Base-by-base conservation (phyloP, 2,888 invertebrate genomes). In the Sialis lutaria region DNA sequence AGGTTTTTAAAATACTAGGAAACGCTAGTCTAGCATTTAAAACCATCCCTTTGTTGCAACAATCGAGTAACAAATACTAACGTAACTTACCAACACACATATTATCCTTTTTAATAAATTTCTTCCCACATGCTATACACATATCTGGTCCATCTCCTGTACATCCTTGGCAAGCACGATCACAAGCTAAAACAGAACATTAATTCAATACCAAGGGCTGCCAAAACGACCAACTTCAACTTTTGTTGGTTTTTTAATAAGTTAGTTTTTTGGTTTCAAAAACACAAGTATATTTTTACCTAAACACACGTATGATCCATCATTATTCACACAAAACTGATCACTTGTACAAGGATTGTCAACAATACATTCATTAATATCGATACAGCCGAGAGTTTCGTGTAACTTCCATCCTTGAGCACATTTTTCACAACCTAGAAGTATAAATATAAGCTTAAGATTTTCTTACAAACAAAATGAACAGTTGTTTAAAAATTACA, bases 101-200 rank as follows among this genome's bases (percentile, higher is more conserved):
- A 51, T 82, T 82, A 49, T 84, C 82, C 52, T 79, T 75, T 51
- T 78, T 69, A 7, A 71, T 68, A 61, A 75, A 89, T 6, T 82
- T 87, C 10, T 73, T 67, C 0, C 83, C 81, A 70, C 95, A 95
- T 58, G 76, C 70, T 33, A 72, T 69, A 64, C 95, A 95, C 79
- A 88, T 85, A 62, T 93, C 91, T 0, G 91, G 88, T 0, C 93
- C 93, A 63, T 89, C 89, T 0, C 90, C 90, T 46, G 77, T 74
- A 60, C 95, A 95, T 1, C 82, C 81, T 42, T 74, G 66, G 60
- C 93, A 95, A 0, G 91, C 75, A 56, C 73, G 77, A 64, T 93
- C 90, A 67, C 95, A 95, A 45, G 73, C 77, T 69, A 51, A 33
- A 57, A 47, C 30, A 37, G 10, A 33, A 22, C 44, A 33, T 8